Conservation (phyloP, 2,888 invertebrate species). For the Sarcophaga carnaria region DNA sequence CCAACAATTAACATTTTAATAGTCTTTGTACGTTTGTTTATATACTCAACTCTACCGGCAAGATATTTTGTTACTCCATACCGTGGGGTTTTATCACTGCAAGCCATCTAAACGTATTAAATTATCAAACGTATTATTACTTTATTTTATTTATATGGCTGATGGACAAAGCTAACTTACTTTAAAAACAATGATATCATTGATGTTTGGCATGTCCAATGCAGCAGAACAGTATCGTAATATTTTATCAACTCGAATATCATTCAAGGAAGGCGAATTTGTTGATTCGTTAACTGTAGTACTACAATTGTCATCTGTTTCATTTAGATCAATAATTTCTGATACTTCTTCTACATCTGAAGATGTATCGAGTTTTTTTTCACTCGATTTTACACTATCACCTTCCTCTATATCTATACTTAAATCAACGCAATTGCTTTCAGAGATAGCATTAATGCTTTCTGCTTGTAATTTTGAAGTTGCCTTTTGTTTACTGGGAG, state of each 20-base stretch:
- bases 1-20: slow-evolving; percentile 73
- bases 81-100: background rate
- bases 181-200: slow-evolving; percentile 63
- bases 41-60: slow-evolving; percentile 72
- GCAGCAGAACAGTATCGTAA: slow-evolving; percentile 29
- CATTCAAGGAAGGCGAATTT: background rate
- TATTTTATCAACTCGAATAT: slow-evolving; percentile 25
- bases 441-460: background rate
- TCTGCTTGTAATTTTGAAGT: background rate
- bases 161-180: slow-evolving; percentile 8
- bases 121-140: too few species aligned
- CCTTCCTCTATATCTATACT: slow-evolving; percentile 44
- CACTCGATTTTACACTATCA: background rate
- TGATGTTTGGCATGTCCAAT: slow-evolving; percentile 31
- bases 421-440: slow-evolving; percentile 56
- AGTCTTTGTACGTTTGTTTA: slow-evolving; percentile 74
- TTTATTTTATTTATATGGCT: too few species aligned
- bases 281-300: background rate
- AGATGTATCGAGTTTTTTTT: background rate
- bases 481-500: background rate
- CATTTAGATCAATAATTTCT: slow-evolving; percentile 64
- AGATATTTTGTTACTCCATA: slow-evolving; percentile 62
- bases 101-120: slow-evolving; percentile 28
- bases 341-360: slow-evolving; percentile 62
- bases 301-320: slow-evolving; percentile 48